Conservation (phyloP, 2,888 invertebrate species). For the Epsilonema sp. region DNA sequence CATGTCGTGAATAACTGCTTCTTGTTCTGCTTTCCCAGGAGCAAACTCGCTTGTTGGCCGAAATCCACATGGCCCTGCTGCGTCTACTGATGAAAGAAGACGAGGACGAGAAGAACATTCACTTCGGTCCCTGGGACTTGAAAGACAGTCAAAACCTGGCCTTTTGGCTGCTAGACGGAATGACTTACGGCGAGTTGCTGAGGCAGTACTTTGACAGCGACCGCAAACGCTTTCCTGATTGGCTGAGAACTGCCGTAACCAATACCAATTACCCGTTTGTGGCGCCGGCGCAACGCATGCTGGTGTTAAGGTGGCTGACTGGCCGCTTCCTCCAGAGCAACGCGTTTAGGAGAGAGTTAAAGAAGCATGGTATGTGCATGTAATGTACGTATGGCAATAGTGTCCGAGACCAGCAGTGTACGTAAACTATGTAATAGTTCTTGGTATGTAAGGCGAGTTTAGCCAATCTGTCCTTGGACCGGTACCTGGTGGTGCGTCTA, state of each 20-base stretch:
- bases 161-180: slow-evolving; percentile 70
- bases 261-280: slow-evolving; percentile 52
- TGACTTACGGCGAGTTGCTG: slow-evolving; percentile 77
- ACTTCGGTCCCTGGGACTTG: slow-evolving; percentile 87
- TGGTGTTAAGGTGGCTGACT: slow-evolving; percentile 67
- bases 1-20: too few species aligned
- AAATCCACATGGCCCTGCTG: slow-evolving; percentile 77
- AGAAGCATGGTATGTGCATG: too few species aligned
- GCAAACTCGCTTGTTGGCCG: slow-evolving; percentile 58
- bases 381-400: too few species aligned
- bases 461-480: too few species aligned
- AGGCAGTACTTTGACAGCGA: slow-evolving; percentile 17
- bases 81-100: slow-evolving; percentile 67
- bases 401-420: too few species aligned
- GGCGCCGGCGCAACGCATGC: slow-evolving; percentile 53
- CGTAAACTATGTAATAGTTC: too few species aligned
- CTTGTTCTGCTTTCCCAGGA: slow-evolving; percentile 83
- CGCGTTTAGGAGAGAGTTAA: slow-evolving; percentile 52
- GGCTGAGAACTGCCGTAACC: slow-evolving; percentile 13
- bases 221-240: slow-evolving; percentile 12
- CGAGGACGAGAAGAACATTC: slow-evolving; percentile 59
- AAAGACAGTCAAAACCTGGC: slow-evolving; percentile 89
- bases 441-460: too few species aligned
- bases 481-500: too few species aligned
- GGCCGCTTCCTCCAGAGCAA: slow-evolving; percentile 82